Evolutionary conservation across 1,140 invertebrate species (phyloP), one percentile per base, ranked within the genome.

Genomic region (Asbolus verrucosus): DNA sequence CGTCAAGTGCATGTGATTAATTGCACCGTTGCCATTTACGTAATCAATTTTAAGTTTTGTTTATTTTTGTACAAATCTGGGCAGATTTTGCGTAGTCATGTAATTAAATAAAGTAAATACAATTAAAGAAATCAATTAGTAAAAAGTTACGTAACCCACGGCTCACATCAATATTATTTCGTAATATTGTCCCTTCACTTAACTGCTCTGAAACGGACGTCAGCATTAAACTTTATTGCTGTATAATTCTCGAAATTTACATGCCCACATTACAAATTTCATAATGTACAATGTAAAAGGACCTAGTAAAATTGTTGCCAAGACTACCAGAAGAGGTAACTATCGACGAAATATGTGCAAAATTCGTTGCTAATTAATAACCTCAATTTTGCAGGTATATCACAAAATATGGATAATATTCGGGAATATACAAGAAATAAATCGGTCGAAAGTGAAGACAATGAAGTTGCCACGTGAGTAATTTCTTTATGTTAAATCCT

Each of bases 231-330:
- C n/a, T 16, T 2, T 18, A 18, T 54, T 27, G 13, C n/a, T 11
- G 21, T 4, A 6, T 54, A 18, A 11, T 50, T 50, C 24, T 54
- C 19, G 8, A 27, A 54, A 54, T 27, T 13, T 54, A 54, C 9
- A 54, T 54, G 46, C 13, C 21, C 18, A 6, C 9, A 11, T 5
- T 11, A 2, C 21, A 19, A 6, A 54, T n/a, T 24, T 39, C 33
- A 63, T 6, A 46, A 93, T 94, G 92, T 94, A 94, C 85, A 93
- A 92, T 75, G 89, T 94, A 74, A 93, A 93, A 85, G 91, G 91
- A 63, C 91, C 91, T 54, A 93, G 90, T 82, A 93, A 94, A 84
- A 91, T 93, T 77, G 91, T 92, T 72, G 91, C 91, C 50, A 94
- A 94, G 87, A 76, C 78, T n/a, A 91, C 92, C 73, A 85, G 92